phyloP scores from a whole-genome alignment of 2,888 invertebrate genomes.

The Geophilus truncorum region DNA sequence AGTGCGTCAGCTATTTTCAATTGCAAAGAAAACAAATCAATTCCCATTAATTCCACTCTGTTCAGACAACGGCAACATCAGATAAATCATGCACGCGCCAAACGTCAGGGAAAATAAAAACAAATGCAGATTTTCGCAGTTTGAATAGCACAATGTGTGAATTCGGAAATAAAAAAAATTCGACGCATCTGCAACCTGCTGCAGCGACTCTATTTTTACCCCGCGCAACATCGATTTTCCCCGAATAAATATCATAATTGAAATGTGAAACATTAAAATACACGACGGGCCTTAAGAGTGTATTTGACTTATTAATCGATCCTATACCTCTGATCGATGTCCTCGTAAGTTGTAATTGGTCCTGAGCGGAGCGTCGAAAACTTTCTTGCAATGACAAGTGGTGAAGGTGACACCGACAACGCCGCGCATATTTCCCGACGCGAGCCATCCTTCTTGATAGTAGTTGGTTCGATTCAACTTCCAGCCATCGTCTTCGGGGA shows the following conservation, averaged over 20 bases:
- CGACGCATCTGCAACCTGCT: conserved; percentile 18
- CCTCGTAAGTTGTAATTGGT: conserved; percentile 97
- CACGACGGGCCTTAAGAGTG: not conserved
- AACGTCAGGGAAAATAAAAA: not conserved
- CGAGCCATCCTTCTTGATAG: conserved; percentile 96
- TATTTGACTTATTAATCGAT: not conserved
- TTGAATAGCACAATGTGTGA: too few relatives aligned
- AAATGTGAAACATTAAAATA: not conserved
- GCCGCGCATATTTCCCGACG: conserved; percentile 88
- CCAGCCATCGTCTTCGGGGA: conserved; percentile 96
- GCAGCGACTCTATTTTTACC: not conserved
- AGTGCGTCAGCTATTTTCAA: too few relatives aligned
- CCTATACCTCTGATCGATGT: conserved; percentile 81
- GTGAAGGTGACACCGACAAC: conserved; percentile 96
- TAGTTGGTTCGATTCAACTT: conserved; percentile 90
- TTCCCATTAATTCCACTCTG: too few relatives aligned
- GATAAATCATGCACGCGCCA: not conserved
- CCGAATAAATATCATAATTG: not conserved
- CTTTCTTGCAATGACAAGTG: conserved; percentile 83
- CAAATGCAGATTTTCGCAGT: not conserved
- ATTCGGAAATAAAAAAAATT: too few relatives aligned
- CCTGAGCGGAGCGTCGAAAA: conserved; percentile 65
- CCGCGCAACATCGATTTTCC: not conserved
- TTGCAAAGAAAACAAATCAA: too few relatives aligned
- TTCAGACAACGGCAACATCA: too few relatives aligned